Evolutionary conservation across 92 coral and sea anemone species (phyloP), one percentile per base, ranked within the genome.

Genomic region (Isaurus tuberculatus): DNA sequence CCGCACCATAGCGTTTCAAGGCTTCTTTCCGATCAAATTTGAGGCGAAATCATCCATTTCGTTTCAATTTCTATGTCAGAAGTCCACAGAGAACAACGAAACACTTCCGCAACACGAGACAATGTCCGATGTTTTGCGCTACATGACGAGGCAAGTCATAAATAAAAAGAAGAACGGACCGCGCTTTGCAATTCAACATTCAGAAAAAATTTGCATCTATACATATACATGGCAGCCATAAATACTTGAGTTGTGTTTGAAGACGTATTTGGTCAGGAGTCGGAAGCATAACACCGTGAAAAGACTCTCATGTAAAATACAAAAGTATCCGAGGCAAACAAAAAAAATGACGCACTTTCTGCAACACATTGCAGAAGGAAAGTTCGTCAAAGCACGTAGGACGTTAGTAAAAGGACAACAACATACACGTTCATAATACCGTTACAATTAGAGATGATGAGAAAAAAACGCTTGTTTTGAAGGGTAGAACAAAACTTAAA

Each of bases 111-210:
- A 58, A 61, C 70, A 57, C 40, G 23, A 77, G 70, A 77, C 55
- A 77, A 32, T 58, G 82, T 77, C 70, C 70, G 33, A 51, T 77
- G 82, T 58, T 77, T 77, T 58, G 82, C 68, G 70, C 82, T 77
- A 77, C 82, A 77, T 58, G 82, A 77, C 69, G 82, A 77, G 58
- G 68, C 82, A 77, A 77, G 78, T 72, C 78, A 72, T 72, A 86
- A 88, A 77, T 80, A 57, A 72, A 85, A 89, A 86, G 88, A 80
- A 87, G 93, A 90, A 90, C 69, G 77, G 73, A 83, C 85, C 84
- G 89, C 92, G 94, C 93, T 96, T 96, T 94, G 99, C 95, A 91
- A 96, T 96, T 94, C 98, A 96, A 91, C 88, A 90, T 90, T 84
- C 86, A 86, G 75, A 84, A 74, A 92, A 55, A 88, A 96, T 96